Evolutionary conservation across 2,888 invertebrate genomes (phyloP).

Genomic region (Perizoma affinitatum): DNA sequence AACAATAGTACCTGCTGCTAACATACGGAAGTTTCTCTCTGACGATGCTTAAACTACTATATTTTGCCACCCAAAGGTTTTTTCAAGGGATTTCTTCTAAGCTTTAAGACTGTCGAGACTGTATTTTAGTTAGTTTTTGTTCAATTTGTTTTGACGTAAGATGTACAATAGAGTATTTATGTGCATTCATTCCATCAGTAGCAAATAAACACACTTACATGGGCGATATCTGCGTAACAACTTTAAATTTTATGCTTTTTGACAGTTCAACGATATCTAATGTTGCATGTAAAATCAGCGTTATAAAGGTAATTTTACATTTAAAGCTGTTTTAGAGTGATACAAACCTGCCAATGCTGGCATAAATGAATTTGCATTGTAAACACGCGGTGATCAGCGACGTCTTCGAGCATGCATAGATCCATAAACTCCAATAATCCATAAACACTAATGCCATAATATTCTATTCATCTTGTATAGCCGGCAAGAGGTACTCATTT

Average conservation of each 20-base stretch:
- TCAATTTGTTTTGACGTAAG: too few species aligned
- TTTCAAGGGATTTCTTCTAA: too few species aligned
- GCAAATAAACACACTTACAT: background rate
- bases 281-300: background rate
- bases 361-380: slow-evolving; percentile 65
- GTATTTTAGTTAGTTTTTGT: too few species aligned
- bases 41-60: background rate
- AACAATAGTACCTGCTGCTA: slow-evolving; percentile 1
- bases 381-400: slow-evolving; percentile 53
- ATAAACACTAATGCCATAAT: slow-evolving; percentile 45
- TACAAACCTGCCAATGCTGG: slow-evolving; percentile 13
- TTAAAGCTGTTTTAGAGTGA: background rate
- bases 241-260: too few species aligned
- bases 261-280: background rate
- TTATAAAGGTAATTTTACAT: slow-evolving; percentile 6
- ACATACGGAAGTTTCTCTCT: slow-evolving; percentile 27
- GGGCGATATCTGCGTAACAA: background rate
- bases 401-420: slow-evolving; percentile 43
- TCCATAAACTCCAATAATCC: too few species aligned
- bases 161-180: too few species aligned
- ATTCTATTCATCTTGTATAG: slow-evolving; percentile 33
- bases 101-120: too few species aligned
- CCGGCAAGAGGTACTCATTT: slow-evolving; percentile 18
- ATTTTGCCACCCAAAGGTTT: too few species aligned
- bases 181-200: too few species aligned